Evolutionary conservation across 1,140 invertebrate species (phyloP).

Genomic region (Phenacoccus solenopsis): DNA sequence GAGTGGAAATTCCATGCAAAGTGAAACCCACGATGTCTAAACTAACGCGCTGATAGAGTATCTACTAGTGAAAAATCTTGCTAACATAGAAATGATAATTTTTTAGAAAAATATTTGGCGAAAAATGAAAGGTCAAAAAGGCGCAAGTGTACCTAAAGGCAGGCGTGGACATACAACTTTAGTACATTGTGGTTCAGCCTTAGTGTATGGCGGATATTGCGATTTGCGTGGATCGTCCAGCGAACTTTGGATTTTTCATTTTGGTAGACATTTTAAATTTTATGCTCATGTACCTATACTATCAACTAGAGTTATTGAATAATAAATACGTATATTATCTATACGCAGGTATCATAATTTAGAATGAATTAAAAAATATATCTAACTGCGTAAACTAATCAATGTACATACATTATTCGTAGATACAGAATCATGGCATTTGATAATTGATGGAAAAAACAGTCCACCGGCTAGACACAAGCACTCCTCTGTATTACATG

Average conservation of each 20-base stretch:
- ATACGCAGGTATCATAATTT: not conserved
- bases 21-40: too few species aligned
- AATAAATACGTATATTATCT: not conserved
- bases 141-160: constrained; percentile 53
- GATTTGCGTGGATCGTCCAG: constrained; percentile 70
- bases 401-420: too few species aligned
- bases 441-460: constrained; percentile 38
- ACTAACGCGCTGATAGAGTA: too few species aligned
- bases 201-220: constrained; percentile 80
- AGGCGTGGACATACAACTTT: constrained; percentile 70
- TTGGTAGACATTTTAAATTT: constrained; percentile 55
- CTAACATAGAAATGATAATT: constrained; percentile 11
- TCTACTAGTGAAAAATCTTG: too few species aligned
- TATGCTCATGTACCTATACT: constrained; percentile 3
- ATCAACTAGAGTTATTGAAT: not conserved
- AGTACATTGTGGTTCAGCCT: constrained; percentile 62
- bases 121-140: constrained; percentile 45
- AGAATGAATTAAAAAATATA: not conserved
- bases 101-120: constrained; percentile 51
- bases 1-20: too few species aligned
- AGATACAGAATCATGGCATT: constrained; percentile 66
- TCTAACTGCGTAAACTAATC: not conserved
- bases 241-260: constrained; percentile 80
- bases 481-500: constrained; percentile 70
- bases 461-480: constrained; percentile 61